Evolutionary conservation across 2,113 vertebrate genomes (phyloP), one percentile per base, ranked within the genome.

Genomic region (Orientallactaga bullata): DNA sequence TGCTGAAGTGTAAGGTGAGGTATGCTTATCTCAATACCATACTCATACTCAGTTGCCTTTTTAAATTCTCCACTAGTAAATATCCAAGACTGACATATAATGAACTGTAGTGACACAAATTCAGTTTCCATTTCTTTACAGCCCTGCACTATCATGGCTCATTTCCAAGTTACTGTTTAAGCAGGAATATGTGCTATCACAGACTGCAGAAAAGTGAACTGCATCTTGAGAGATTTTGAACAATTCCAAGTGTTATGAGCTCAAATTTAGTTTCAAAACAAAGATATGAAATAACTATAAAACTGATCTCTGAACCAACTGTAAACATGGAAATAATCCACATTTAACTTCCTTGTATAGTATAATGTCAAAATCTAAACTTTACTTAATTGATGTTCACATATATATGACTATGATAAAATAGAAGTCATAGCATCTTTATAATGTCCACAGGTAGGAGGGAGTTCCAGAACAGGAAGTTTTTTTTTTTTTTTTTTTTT

Each of bases 41-140:
- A n/a, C 35, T 68, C 35, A 81, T 23, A 73, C 2, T 81, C 35
- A 28, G 8, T 39, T 39, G 23, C 16, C 74, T 69, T 77, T 92
- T 94, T 68, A 85, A 80, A 32, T 65, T 88, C 82, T n/a, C 60
- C 15, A 95, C 55, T 92, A 82, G 60, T 20, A 37, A 87, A 95
- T 85, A 20, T 73, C 32, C 24, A 79, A 83, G 28, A 37, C 15
- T 60, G 68, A 65, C 12, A 82, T 21, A 73, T 6, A 69, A n/a
- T 35, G 3, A 37, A 74, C 1, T 63, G 9, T 47, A 74, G 35
- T 55, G 26, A 73, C 1, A 61, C 28, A 65, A n/a, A 0, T 68
- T 93, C 37, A 74, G 20, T 39, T 73, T 85, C 23, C 71, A 80
- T 21, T 72, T 17, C 65, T 92, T 95, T 80, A 32, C 6, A 65